Conservation (phyloP, 2,888 invertebrate species). For the Ptychoptera contaminata region DNA sequence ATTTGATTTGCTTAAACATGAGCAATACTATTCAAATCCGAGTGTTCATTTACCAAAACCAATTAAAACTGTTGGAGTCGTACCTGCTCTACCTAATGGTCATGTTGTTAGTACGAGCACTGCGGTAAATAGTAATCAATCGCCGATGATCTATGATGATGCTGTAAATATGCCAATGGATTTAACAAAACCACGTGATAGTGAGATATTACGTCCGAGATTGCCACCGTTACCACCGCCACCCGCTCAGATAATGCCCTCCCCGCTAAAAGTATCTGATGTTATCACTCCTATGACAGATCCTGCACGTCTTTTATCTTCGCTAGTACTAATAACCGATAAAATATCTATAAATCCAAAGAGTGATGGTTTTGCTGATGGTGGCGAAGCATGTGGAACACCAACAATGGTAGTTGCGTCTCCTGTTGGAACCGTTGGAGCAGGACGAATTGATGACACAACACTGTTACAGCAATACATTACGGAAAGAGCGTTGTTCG, state of each 20-base stretch:
- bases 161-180: conserved; percentile 21
- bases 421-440: not conserved
- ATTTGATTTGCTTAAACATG: conserved; percentile 30
- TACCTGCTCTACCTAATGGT: not conserved
- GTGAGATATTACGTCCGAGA: conserved; percentile 6
- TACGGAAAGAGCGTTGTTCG: conserved; percentile 52
- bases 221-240: not conserved
- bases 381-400: conserved; percentile 1
- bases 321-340: conserved; percentile 27
- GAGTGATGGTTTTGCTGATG: not conserved
- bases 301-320: conserved; percentile 25
- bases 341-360: conserved; percentile 19
- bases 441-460: conserved; percentile 34
- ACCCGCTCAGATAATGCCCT: conserved; percentile 4
- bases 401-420: not conserved
- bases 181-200: conserved; percentile 25
- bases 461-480: conserved; percentile 56
- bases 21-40: conserved; percentile 31
- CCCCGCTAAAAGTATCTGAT: conserved; percentile 15
- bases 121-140: not conserved
- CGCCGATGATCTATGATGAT: conserved; percentile 2
- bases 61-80: not conserved
- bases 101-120: not conserved
- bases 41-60: conserved; percentile 14
- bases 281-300: conserved; percentile 21